phyloP scores from a whole-genome alignment of 1,140 invertebrate species.

The Anadara kagoshimensis region DNA sequence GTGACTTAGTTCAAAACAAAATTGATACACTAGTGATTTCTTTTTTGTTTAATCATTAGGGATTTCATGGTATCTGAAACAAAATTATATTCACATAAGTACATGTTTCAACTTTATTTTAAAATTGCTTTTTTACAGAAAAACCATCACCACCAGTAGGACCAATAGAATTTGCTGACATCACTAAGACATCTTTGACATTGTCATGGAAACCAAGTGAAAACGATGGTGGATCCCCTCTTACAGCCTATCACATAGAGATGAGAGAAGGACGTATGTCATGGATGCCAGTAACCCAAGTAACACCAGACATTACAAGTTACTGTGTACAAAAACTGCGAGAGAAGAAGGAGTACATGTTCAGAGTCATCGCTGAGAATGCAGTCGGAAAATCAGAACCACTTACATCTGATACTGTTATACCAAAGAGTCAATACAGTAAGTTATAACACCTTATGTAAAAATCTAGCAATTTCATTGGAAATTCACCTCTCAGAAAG shows the following conservation, averaged over 20 bases:
- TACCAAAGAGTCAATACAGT: constrained; percentile 73
- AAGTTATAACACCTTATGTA: too few relatives aligned
- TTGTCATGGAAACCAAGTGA: constrained; percentile 92
- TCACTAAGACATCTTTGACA: constrained; percentile 91
- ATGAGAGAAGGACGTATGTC: constrained; percentile 72
- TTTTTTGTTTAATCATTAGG: too few relatives aligned
- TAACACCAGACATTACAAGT: constrained; percentile 31
- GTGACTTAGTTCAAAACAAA: too few relatives aligned
- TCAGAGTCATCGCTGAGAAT: constrained; percentile 95
- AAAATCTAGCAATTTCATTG: too few relatives aligned
- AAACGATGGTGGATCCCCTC: constrained; percentile 91
- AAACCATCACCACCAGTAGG: constrained; percentile 89
- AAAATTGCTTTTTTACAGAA: constrained; percentile 54
- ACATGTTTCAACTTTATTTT: too few relatives aligned
- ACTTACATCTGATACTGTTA: constrained; percentile 87
- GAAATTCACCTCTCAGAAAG: too few relatives aligned
- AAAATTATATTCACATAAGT: too few relatives aligned
- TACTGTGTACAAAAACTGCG: constrained; percentile 76
- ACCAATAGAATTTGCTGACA: constrained; percentile 82
- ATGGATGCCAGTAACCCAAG: constrained; percentile 35
- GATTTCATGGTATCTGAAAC: too few relatives aligned
- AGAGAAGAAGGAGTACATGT: constrained; percentile 93
- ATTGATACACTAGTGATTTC: too few relatives aligned
- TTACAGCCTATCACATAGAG: constrained; percentile 95
- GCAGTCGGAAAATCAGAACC: constrained; percentile 95